phyloP scores from a whole-genome alignment of 2,797 vertebrate species.

The Diglossa cyanea region DNA sequence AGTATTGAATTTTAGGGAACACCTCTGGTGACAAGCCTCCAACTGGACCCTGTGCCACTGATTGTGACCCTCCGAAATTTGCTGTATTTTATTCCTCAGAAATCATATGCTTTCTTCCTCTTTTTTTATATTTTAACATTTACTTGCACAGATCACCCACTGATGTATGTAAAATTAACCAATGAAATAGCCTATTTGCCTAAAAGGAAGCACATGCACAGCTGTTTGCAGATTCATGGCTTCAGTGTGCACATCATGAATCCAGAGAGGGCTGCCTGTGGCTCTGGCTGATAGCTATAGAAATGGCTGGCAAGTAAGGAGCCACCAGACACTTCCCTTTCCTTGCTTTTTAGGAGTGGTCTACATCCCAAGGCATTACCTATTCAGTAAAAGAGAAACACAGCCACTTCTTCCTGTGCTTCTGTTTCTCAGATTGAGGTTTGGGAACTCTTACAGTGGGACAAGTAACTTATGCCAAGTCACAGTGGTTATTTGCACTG shows the following conservation, averaged over 20 bases:
- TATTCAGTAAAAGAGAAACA: not conserved
- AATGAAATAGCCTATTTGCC: not conserved
- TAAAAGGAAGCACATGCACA: not conserved
- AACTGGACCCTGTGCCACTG: no score
- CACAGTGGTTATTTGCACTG: not conserved
- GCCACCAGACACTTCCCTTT: not conserved
- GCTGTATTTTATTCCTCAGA: not conserved
- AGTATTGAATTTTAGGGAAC: not conserved
- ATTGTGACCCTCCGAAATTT: not conserved
- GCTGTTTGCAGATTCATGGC: not conserved
- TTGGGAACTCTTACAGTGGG: not conserved
- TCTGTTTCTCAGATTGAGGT: not conserved
- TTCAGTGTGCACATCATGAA: not conserved
- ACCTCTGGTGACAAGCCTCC: not conserved
- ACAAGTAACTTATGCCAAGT: conserved; percentile 22
- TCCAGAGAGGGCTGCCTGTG: not conserved
- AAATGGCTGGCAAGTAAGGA: not conserved
- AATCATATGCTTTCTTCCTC: not conserved
- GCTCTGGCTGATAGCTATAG: not conserved
- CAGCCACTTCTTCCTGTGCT: not conserved
- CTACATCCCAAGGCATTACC: not conserved
- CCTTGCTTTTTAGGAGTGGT: not conserved
- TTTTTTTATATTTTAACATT: not conserved
- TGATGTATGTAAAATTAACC: not conserved
- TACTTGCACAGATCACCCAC: not conserved